Evolutionary conservation across 2,888 invertebrate species (phyloP).

Genomic region (Cheilosia soror): DNA sequence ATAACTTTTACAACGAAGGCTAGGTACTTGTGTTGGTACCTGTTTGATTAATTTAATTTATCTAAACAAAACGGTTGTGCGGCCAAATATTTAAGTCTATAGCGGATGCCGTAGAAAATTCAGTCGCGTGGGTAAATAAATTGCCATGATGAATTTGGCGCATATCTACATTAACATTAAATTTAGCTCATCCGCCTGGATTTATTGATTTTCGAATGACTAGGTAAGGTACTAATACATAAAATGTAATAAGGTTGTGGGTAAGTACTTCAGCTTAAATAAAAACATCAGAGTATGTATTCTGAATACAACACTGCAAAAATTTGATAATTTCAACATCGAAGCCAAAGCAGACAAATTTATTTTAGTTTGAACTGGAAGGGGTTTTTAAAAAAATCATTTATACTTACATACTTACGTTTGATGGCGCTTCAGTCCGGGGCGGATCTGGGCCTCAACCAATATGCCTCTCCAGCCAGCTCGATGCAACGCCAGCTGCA

Average conservation of each 20-base stretch:
- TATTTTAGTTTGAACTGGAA: too few species aligned
- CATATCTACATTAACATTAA: constrained; percentile 55
- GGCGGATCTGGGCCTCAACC: too few species aligned
- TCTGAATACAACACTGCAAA: too few species aligned
- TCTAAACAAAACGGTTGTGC: constrained; percentile 57
- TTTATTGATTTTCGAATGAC: constrained; percentile 50
- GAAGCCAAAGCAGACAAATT: too few species aligned
- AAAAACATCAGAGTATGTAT: too few species aligned
- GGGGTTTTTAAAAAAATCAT: too few species aligned
- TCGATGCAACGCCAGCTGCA: too few species aligned
- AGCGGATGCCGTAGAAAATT: background rate
- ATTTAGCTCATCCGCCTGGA: constrained; percentile 52
- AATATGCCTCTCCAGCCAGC: too few species aligned
- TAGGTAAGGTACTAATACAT: background rate
- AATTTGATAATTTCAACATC: too few species aligned
- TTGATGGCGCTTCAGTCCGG: too few species aligned
- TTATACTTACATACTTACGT: too few species aligned
- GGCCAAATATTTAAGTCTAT: constrained; percentile 10
- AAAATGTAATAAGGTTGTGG: background rate
- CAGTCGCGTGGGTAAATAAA: background rate
- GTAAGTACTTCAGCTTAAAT: background rate
- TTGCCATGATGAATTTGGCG: constrained; percentile 49
- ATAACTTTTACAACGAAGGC: constrained; percentile 13
- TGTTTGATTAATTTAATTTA: constrained; percentile 73
- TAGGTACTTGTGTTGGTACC: constrained; percentile 38